Conservation (phyloP, 2,888 invertebrate species). For the Clostera curtula region DNA sequence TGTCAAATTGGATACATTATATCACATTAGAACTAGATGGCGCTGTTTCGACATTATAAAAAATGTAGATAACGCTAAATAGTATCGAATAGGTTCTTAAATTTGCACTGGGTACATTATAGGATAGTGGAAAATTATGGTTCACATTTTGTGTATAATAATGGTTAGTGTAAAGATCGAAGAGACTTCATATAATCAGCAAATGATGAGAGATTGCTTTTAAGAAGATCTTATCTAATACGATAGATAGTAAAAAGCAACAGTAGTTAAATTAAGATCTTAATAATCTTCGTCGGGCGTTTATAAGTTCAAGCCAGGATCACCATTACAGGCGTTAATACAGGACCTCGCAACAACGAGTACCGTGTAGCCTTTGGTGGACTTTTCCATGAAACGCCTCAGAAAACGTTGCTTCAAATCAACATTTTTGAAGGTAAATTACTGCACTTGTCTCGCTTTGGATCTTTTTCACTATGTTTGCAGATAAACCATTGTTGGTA, state of each 20-base stretch:
- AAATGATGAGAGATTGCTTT: no score
- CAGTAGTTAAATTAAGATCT: conserved; percentile 15
- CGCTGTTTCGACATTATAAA: no score
- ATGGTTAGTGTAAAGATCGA: not conserved
- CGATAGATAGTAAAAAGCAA: conserved; percentile 6
- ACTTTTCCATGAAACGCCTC: conserved; percentile 63
- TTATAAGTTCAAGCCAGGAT: conserved; percentile 36
- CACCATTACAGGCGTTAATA: conserved; percentile 28
- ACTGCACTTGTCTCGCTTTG: conserved; percentile 38
- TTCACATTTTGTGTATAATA: no score
- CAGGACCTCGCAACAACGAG: conserved; percentile 39
- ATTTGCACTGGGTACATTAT: no score
- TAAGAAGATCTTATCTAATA: no score
- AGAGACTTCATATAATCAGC: no score
- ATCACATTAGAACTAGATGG: no score
- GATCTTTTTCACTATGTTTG: conserved; percentile 2
- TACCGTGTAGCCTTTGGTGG: conserved; percentile 42
- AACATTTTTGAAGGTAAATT: conserved; percentile 73
- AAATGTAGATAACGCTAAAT: no score
- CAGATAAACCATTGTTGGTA: no score
- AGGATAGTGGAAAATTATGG: no score
- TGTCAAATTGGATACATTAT: not conserved
- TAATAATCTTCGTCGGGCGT: conserved; percentile 44
- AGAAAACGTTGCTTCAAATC: conserved; percentile 67
- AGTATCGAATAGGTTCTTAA: no score